Evolutionary conservation across 2,797 vertebrate species (phyloP).

Genomic region (Xiphophorus birchmanni): DNA sequence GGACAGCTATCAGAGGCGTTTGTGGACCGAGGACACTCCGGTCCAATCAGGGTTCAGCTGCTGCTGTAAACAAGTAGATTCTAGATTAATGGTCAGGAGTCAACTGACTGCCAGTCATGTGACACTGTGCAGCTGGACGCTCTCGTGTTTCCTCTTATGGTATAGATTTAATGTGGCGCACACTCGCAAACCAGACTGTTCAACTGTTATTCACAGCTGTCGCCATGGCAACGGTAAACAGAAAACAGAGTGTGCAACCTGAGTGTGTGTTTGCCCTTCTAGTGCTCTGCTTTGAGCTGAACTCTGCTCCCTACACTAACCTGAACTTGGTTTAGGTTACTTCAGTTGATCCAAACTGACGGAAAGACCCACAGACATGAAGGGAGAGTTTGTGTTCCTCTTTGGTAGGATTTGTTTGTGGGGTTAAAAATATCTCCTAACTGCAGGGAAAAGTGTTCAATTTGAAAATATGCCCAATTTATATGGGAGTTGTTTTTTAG

Average conservation of each 20-base stretch:
- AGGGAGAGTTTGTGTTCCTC: neutral
- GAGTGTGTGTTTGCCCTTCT: conserved; percentile 4
- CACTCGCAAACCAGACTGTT: neutral
- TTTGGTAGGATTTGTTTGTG: neutral
- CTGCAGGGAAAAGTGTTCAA: neutral
- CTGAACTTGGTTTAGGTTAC: neutral
- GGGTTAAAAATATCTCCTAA: neutral
- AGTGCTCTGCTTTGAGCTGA: neutral
- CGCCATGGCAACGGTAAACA: conserved; percentile 13
- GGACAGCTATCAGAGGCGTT: neutral
- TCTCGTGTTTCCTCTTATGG: conserved; percentile 27
- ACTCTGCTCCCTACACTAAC: neutral
- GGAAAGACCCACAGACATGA: neutral
- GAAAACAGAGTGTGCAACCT: neutral
- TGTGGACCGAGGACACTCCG: neutral
- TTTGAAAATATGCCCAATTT: neutral
- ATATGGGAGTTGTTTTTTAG: neutral
- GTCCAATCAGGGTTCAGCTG: conserved; percentile 1
- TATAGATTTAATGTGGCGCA: conserved; percentile 5
- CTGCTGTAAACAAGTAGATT: conserved; percentile 1
- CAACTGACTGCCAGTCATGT: conserved; percentile 20
- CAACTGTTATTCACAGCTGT: conserved; percentile 14
- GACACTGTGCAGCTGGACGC: conserved; percentile 6
- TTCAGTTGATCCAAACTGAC: neutral
- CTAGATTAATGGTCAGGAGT: neutral